Conservation (phyloP, 1,140 invertebrate genomes). For the Hyles vespertilio region DNA sequence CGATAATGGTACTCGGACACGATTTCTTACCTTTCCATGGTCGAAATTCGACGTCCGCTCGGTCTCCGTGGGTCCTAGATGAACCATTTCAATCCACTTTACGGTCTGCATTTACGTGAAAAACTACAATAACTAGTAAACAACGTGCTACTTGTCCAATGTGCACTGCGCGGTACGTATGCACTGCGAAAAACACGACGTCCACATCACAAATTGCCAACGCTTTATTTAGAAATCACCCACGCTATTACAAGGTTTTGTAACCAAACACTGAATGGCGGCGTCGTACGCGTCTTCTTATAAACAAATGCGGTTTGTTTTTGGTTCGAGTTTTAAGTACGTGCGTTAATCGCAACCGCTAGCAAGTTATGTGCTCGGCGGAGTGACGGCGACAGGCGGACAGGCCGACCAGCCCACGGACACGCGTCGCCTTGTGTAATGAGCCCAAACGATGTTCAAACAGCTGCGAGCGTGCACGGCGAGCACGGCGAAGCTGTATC, state of each 20-base stretch:
- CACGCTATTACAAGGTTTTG: slow-evolving; percentile 53
- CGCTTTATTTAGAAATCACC: slow-evolving; percentile 54
- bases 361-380: too few relatives aligned
- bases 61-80: slow-evolving; percentile 48
- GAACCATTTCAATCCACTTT: slow-evolving; percentile 70
- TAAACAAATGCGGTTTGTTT: slow-evolving; percentile 49
- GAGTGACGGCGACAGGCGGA: too few relatives aligned
- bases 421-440: slow-evolving; percentile 16
- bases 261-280: slow-evolving; percentile 40
- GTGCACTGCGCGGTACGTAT: neutral
- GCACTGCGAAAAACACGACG: slow-evolving; percentile 35
- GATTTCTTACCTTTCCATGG: slow-evolving; percentile 55
- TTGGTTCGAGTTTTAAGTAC: slow-evolving; percentile 27
- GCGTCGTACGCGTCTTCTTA: slow-evolving; percentile 42
- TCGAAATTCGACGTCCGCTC: slow-evolving; percentile 56
- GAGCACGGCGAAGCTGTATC: slow-evolving; percentile 39
- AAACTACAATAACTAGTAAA: neutral
- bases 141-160: neutral
- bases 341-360: slow-evolving; percentile 31
- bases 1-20: slow-evolving; percentile 32
- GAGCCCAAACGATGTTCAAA: neutral
- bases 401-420: neutral
- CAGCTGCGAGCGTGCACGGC: slow-evolving; percentile 23
- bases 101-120: slow-evolving; percentile 59
- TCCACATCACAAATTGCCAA: slow-evolving; percentile 45